Evolutionary conservation across 2,888 invertebrate genomes (phyloP).

Genomic region (Drosophila kanekoi): DNA sequence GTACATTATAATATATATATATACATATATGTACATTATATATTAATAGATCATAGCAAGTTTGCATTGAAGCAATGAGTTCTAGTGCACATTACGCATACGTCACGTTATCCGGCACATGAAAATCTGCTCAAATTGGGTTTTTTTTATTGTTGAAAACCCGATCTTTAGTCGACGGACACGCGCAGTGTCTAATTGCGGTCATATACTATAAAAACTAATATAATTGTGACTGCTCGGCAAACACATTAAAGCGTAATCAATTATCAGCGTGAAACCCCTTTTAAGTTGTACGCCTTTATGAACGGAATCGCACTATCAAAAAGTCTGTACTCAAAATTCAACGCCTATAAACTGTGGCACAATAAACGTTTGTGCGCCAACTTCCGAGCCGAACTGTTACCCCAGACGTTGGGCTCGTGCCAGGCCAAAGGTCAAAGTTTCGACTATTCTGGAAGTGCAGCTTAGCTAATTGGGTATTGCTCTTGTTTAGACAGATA

Average conservation of each 20-base stretch:
- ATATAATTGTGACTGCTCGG: slow-evolving; percentile 16
- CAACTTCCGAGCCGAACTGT: not conserved
- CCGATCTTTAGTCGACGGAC: slow-evolving; percentile 14
- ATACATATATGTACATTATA: no score
- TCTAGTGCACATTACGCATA: slow-evolving; percentile 30
- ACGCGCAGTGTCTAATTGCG: slow-evolving; percentile 18
- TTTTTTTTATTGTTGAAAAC: slow-evolving; percentile 1
- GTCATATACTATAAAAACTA: slow-evolving; percentile 10
- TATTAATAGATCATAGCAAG: no score
- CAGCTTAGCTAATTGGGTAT: no score
- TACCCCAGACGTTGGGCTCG: slow-evolving; percentile 14
- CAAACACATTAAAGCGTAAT: slow-evolving; percentile 58
- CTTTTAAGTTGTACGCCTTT: slow-evolving; percentile 55
- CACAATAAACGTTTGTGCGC: slow-evolving; percentile 9
- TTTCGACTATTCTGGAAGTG: no score
- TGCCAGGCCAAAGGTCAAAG: slow-evolving; percentile 48
- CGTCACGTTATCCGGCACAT: slow-evolving; percentile 7
- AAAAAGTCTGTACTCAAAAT: slow-evolving; percentile 33
- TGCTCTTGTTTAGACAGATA: no score
- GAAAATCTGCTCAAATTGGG: slow-evolving; percentile 4
- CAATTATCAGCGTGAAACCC: slow-evolving; percentile 45
- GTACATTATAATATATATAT: no score
- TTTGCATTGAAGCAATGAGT: no score
- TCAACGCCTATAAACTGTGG: slow-evolving; percentile 3
- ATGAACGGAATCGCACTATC: slow-evolving; percentile 55